Evolutionary conservation across 2,797 vertebrate species (phyloP).

Genomic region (Xiphophorus birchmanni): DNA sequence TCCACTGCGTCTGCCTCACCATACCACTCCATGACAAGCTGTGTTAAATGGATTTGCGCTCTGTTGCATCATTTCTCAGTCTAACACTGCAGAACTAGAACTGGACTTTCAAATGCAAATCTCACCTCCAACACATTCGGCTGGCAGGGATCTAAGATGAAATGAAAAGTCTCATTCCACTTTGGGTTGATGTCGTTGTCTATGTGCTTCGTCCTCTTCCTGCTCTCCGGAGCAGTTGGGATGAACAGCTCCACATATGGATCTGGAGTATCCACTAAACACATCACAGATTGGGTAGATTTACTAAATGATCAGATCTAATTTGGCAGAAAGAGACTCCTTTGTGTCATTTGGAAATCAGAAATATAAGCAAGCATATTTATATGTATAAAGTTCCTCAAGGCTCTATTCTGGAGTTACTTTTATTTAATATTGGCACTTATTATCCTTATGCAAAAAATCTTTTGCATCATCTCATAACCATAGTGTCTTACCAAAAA

Average conservation of each 20-base stretch:
- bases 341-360: background rate
- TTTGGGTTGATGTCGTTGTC: conserved; percentile 94
- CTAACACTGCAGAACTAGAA: background rate
- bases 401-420: background rate
- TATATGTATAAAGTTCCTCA: background rate
- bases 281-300: background rate
- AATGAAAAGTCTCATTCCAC: conserved; percentile 95
- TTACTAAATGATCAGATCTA: background rate
- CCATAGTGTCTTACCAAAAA: background rate
- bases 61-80: conserved; percentile 1
- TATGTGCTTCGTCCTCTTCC: conserved; percentile 93
- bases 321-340: background rate
- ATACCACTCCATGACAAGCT: too few relatives aligned
- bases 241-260: conserved; percentile 97
- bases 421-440: background rate
- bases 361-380: background rate
- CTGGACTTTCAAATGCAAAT: background rate
- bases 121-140: conserved; percentile 92
- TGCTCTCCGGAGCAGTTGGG: conserved; percentile 91
- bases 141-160: conserved; percentile 95
- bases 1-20: too few relatives aligned
- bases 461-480: background rate
- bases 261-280: conserved; percentile 95
- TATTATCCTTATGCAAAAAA: background rate
- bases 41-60: conserved; percentile 9